Percentiles rank a stretch among this genome's conserved stretches.
Evolutionary conservation across 1,140 invertebrate genomes (phyloP).

Genomic region (Rhyacophila brunnea): DNA sequence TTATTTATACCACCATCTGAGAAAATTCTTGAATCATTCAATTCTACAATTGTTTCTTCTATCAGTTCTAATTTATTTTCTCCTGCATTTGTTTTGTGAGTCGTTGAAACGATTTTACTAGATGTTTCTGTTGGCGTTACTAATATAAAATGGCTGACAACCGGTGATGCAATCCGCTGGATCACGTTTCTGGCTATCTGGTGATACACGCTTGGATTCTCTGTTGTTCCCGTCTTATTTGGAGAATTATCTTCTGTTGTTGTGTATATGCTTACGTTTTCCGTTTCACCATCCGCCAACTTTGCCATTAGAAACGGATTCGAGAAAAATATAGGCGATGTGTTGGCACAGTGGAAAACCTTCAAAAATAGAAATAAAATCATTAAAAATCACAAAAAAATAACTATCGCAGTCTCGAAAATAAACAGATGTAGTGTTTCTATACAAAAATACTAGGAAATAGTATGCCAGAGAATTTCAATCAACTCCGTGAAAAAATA

Average conservation of each 20-base stretch:
- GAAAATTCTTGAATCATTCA: slow-evolving; percentile 2
- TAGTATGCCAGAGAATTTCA: too few species aligned
- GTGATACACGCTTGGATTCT: slow-evolving; percentile 41
- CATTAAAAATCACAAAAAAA: too few species aligned
- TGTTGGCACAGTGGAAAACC: slow-evolving; percentile 9
- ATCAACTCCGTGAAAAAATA: too few species aligned
- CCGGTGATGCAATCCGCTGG: slow-evolving; percentile 46
- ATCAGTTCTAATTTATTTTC: slow-evolving; percentile 43
- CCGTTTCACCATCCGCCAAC: slow-evolving; percentile 41
- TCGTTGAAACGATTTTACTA: slow-evolving; percentile 32
- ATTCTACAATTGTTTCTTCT: slow-evolving; percentile 39
- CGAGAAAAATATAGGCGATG: slow-evolving; percentile 35
- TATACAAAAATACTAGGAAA: too few species aligned
- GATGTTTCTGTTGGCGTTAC: slow-evolving; percentile 7
- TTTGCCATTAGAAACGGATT: slow-evolving; percentile 36
- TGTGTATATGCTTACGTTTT: slow-evolving; percentile 48
- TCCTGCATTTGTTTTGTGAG: slow-evolving; percentile 36
- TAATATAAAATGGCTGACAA: slow-evolving; percentile 35
- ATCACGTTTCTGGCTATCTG: slow-evolving; percentile 49
- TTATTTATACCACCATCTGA: slow-evolving; percentile 38
- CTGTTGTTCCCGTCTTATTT: slow-evolving; percentile 31
- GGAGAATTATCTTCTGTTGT: slow-evolving; percentile 30
- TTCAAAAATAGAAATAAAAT: neutral
- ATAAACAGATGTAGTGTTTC: too few species aligned
- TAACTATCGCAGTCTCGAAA: too few species aligned